A percentile compares a stretch with the other conserved stretches of the same genome.
These are phyloP conservation scores for Petrolisthes manimaculis DNA, from an alignment of 2,888 invertebrate genomes.

Conservation along the genomic window DNA sequence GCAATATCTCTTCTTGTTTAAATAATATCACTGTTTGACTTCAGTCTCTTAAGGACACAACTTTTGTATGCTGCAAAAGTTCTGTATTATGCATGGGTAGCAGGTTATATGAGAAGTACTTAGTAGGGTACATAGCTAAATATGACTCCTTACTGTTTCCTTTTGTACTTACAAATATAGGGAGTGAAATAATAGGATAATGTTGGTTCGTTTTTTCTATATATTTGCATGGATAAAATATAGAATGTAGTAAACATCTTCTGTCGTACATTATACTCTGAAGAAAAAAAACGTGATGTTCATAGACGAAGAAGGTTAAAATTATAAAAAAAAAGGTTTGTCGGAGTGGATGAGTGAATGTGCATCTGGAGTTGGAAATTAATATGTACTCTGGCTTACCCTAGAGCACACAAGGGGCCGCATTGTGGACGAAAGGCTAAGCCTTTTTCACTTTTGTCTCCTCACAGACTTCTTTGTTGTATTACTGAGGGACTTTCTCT, in stretches of 20 bases:
- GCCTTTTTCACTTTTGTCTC: slow-evolving; percentile 1
- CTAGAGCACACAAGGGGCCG: slow-evolving; percentile 41
- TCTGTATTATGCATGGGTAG: slow-evolving; percentile 61
- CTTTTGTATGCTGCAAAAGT: slow-evolving; percentile 61
- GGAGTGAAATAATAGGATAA: slow-evolving; percentile 60
- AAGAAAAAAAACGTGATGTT: slow-evolving; percentile 55
- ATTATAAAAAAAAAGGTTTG: slow-evolving; percentile 45
- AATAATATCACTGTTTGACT: slow-evolving; percentile 19
- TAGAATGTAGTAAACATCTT: slow-evolving; percentile 59
- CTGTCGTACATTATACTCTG: slow-evolving; percentile 56
- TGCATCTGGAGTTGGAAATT: slow-evolving; percentile 30
- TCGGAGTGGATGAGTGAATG: slow-evolving; percentile 52
- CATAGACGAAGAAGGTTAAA: slow-evolving; percentile 56
- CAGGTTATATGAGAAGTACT: slow-evolving; percentile 57
- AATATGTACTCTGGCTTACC: slow-evolving; percentile 38
- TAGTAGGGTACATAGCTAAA: slow-evolving; percentile 59
- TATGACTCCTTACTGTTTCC: slow-evolving; percentile 57
- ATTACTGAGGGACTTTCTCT: background rate
- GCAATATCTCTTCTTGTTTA: too few relatives aligned
- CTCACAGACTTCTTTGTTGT: slow-evolving; percentile 20
- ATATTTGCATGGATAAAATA: slow-evolving; percentile 59
- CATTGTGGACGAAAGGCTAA: slow-evolving; percentile 44
- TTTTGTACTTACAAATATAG: slow-evolving; percentile 60
- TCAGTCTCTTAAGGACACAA: slow-evolving; percentile 59
- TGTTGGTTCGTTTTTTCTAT: slow-evolving; percentile 60